phyloP scores from a whole-genome alignment of 2,113 vertebrate species.

The Microcebus griseorufus region DNA sequence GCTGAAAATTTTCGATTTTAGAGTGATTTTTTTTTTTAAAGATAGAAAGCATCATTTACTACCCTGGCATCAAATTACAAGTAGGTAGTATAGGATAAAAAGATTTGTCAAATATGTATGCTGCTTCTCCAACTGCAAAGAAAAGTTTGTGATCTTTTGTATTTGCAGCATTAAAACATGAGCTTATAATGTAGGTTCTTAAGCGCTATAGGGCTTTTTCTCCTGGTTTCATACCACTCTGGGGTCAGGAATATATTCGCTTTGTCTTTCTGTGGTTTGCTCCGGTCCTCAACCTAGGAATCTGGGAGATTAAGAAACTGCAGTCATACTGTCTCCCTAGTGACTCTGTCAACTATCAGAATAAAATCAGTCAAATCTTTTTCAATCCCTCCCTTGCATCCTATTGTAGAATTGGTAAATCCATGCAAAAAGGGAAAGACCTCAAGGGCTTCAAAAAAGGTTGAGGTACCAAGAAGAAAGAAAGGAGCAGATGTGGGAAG shows the following conservation, averaged over 20 bases:
- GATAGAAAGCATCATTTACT: background rate
- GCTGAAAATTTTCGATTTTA: background rate
- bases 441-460: background rate
- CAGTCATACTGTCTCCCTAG: rapidly evolving
- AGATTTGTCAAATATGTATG: rapidly evolving
- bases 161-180: background rate
- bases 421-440: background rate
- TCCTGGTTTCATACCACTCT: rapidly evolving
- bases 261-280: background rate
- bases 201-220: background rate
- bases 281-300: background rate
- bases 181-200: background rate
- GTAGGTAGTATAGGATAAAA: rapidly evolving
- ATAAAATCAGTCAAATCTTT: background rate
- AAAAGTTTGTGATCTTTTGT: background rate
- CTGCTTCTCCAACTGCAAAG: background rate
- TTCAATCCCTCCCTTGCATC: background rate
- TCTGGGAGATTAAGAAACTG: background rate
- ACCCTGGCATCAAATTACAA: background rate
- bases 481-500: background rate
- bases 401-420: background rate
- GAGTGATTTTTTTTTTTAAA: background rate
- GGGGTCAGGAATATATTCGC: background rate
- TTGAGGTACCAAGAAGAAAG: no score
- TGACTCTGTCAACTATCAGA: background rate